Evolutionary conservation across 2,888 invertebrate genomes (phyloP).

Genomic region (Mesochorus sp.): DNA sequence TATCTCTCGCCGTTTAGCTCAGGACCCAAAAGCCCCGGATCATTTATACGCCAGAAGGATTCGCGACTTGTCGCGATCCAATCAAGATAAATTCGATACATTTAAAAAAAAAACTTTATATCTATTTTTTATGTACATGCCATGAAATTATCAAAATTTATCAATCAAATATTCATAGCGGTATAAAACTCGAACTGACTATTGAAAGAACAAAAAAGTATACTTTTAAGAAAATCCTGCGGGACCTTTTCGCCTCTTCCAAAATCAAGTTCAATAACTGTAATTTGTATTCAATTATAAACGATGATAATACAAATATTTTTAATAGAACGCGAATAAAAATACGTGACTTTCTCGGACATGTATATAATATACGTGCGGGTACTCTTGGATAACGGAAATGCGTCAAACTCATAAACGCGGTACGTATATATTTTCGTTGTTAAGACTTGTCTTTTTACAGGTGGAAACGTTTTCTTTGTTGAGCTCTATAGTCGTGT

Average conservation of each 20-base stretch:
- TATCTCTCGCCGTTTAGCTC: constrained; percentile 33
- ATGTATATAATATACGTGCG: no score
- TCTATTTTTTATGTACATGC: not conserved
- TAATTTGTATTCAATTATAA: no score
- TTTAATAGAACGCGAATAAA: not conserved
- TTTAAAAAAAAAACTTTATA: not conserved
- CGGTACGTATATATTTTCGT: not conserved
- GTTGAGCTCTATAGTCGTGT: constrained; percentile 11
- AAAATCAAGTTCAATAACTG: not conserved
- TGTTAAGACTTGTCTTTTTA: not conserved
- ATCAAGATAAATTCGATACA: constrained; percentile 34
- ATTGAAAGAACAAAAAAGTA: no score
- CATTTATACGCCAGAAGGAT: constrained; percentile 2
- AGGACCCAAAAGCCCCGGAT: constrained; percentile 24
- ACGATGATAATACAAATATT: not conserved
- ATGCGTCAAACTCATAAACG: not conserved
- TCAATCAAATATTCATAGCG: not conserved
- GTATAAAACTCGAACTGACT: no score
- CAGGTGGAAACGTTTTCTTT: constrained; percentile 45
- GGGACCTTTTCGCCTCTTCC: not conserved
- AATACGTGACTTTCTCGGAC: not conserved
- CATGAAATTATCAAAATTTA: not conserved
- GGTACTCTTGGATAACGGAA: not conserved
- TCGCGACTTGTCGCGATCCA: constrained; percentile 15
- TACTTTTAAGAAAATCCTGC: no score